Evolutionary conservation across 1,140 invertebrate species (phyloP), one percentile per base, ranked within the genome.

Genomic region (Chymomyza costata): DNA sequence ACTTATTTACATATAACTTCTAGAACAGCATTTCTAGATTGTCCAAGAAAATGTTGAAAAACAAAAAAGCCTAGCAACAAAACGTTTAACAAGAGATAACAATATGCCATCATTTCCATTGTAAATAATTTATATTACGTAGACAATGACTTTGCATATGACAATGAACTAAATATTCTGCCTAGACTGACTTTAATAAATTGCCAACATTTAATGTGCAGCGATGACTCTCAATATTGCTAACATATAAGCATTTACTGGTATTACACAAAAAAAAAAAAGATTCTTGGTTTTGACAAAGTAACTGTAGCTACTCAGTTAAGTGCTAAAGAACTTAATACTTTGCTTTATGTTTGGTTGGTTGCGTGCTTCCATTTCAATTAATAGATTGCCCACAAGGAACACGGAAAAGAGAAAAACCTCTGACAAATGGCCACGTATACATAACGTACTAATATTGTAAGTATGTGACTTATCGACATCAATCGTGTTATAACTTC

Each of bases 391-490:
- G 11, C 16, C 8, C 13, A n/a, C n/a, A n/a, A n/a, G n/a, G n/a
- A n/a, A n/a, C n/a, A n/a, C n/a, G 37, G 32, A 10, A 34, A 32
- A 15, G 32, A 32, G 18, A n/a, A n/a, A 49, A 68, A 41, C 51
- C 51, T 52, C 62, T 58, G 60, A 58, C 48, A 50, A 65, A 62
- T 39, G 14, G 35, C 19, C 40, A 39, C 32, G 47, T 7, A 18
- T 34, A 28, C 28, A 32, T 46, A 14, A 43, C 32, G 38, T 37
- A 34, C 25, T 28, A 3, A 16, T 38, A 37, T 52, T 65, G 70
- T 78, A n/a, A n/a, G n/a, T n/a, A 50, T 78, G 71, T 78, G 71
- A 78, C 71, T 78, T 78, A 78, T 78, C 71, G 63, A 30, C 64
- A 57, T 48, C 66, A 52, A 80, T 59, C 71, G 59, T 54, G 45